Evolutionary conservation across 2,888 invertebrate genomes (phyloP).

Genomic region (Trachelus troglodyta): DNA sequence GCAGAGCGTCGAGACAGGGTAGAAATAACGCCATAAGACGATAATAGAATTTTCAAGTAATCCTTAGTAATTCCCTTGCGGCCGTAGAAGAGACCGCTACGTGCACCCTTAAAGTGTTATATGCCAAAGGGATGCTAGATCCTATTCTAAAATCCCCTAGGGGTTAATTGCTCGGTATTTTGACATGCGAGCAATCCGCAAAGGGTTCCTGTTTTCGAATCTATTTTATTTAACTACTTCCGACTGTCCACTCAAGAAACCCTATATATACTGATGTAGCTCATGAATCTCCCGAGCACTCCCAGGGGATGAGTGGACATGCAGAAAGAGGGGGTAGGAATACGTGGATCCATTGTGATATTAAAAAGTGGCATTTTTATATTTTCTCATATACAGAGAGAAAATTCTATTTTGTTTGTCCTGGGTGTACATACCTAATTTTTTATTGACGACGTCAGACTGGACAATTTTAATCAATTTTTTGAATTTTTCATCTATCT

Average conservation of each 20-base stretch:
- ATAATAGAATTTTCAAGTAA: constrained; percentile 64
- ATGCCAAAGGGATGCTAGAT: constrained; percentile 10
- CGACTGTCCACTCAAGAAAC: not conserved
- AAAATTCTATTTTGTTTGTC: not conserved
- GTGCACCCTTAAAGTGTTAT: not conserved
- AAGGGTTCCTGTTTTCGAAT: constrained; percentile 32
- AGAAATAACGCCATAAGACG: constrained; percentile 41
- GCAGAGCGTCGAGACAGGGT: constrained; percentile 2
- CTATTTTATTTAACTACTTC: not conserved
- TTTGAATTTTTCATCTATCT: not conserved
- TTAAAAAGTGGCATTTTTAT: not conserved
- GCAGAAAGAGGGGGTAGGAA: not conserved
- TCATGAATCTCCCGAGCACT: not conserved
- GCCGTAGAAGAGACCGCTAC: constrained; percentile 44
- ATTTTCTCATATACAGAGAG: not conserved
- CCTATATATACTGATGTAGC: not conserved
- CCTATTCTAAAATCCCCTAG: constrained; percentile 58
- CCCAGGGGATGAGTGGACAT: not conserved
- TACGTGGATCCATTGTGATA: not conserved
- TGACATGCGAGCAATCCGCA: constrained; percentile 56
- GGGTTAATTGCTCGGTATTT: constrained; percentile 65
- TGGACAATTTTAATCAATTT: not conserved
- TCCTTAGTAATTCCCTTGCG: constrained; percentile 64
- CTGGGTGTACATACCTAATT: not conserved
- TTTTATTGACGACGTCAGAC: no score